These are phyloP conservation scores for Otus sunia DNA, from an alignment of 2,113 vertebrate genomes.

Conservation along the genomic window DNA sequence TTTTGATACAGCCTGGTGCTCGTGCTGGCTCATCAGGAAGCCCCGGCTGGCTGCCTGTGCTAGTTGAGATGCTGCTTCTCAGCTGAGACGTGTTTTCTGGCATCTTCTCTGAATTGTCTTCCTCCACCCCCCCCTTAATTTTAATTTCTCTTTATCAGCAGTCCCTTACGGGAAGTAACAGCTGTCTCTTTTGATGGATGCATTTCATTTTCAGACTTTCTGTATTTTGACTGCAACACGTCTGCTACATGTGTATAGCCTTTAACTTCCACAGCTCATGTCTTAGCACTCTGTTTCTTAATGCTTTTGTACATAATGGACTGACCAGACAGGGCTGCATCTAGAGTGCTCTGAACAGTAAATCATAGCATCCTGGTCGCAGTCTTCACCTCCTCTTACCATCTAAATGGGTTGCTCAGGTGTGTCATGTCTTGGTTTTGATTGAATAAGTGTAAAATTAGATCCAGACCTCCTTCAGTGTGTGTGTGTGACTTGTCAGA, in stretches of 20 bases:
- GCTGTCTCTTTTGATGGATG: background rate
- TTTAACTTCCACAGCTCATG: background rate
- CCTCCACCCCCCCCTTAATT: background rate
- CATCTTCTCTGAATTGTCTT: background rate
- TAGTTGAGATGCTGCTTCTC: background rate
- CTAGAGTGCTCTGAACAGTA: background rate
- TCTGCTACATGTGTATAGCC: background rate
- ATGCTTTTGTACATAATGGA: background rate
- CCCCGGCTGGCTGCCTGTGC: background rate
- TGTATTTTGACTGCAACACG: background rate
- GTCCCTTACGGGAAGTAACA: background rate
- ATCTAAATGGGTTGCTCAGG: background rate
- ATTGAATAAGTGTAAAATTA: background rate
- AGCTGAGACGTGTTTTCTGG: background rate
- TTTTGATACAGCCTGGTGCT: background rate
- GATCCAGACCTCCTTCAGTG: background rate
- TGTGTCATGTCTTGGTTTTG: background rate
- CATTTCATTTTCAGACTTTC: background rate
- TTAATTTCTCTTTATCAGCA: background rate
- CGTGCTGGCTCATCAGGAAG: rapidly evolving
- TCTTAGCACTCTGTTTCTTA: background rate
- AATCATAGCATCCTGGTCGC: background rate
- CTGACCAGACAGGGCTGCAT: rapidly evolving
- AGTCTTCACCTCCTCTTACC: background rate
- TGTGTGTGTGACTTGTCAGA: too few relatives aligned